Evolutionary conservation across 2,113 vertebrate species (phyloP).

Genomic region (Trichomycterus rosablanca): DNA sequence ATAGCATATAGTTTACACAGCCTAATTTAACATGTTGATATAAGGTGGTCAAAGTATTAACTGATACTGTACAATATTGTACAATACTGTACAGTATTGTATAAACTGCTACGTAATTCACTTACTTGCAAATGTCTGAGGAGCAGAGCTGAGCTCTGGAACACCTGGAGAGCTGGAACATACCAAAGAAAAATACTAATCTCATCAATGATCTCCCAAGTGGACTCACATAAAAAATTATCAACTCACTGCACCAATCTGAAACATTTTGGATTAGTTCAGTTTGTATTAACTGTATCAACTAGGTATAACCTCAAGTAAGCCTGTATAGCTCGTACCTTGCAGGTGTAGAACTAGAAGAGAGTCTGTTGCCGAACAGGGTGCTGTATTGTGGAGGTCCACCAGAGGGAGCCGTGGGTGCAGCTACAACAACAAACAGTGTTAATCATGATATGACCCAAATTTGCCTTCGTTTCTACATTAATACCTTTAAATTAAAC

Average conservation of each 20-base stretch:
- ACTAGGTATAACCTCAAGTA: too few species aligned
- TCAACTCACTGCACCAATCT: neutral
- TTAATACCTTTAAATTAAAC: too few species aligned
- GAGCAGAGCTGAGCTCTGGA: slow-evolving; percentile 52
- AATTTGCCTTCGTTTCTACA: too few species aligned
- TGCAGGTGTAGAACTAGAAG: slow-evolving; percentile 68
- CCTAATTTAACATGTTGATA: too few species aligned
- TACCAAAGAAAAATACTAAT: neutral
- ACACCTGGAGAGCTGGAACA: slow-evolving; percentile 68
- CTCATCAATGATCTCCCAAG: neutral
- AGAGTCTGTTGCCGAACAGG: slow-evolving; percentile 69
- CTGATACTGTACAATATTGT: too few species aligned
- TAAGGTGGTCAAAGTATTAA: too few species aligned
- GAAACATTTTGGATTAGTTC: neutral
- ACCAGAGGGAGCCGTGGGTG: slow-evolving; percentile 58
- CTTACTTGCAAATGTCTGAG: slow-evolving; percentile 69
- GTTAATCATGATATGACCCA: too few species aligned
- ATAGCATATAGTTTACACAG: too few species aligned
- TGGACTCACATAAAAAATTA: neutral
- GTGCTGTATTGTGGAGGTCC: slow-evolving; percentile 69
- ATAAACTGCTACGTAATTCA: slow-evolving; percentile 1
- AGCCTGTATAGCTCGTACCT: slow-evolving; percentile 52
- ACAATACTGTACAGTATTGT: too few species aligned
- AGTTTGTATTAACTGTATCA: too few species aligned
- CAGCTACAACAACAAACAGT: slow-evolving; percentile 36